Percentiles rank a stretch among this genome's conserved stretches.
Evolutionary conservation across 2,888 invertebrate genomes (phyloP).

Genomic region (Iphiclides podalirius): DNA sequence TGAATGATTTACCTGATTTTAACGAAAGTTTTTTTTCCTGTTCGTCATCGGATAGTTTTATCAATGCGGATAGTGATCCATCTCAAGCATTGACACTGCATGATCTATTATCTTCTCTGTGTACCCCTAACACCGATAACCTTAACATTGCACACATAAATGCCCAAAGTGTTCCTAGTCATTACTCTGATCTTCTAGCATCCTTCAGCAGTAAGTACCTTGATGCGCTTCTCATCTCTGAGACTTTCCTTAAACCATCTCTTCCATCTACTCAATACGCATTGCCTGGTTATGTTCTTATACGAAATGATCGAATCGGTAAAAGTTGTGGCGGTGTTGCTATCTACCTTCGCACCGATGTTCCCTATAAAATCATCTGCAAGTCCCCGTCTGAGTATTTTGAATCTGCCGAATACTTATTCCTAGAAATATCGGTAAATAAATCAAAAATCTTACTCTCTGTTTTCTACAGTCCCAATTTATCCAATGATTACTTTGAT

Average conservation of each 20-base stretch:
- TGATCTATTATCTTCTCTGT: no score
- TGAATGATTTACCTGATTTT: no score
- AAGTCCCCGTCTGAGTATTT: neutral
- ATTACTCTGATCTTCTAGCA: neutral
- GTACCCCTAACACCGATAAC: no score
- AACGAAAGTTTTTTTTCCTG: no score
- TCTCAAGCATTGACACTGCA: no score
- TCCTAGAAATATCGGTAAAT: neutral
- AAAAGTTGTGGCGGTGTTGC: neutral
- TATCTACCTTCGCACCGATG: neutral
- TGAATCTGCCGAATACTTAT: neutral
- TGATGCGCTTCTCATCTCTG: constrained; percentile 1
- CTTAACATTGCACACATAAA: no score
- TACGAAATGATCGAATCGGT: neutral
- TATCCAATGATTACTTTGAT: neutral
- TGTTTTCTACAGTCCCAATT: neutral
- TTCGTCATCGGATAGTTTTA: no score
- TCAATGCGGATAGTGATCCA: no score
- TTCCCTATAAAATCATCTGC: neutral
- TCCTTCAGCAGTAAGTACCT: neutral
- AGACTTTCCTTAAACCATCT: neutral
- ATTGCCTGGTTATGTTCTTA: neutral
- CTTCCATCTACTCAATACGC: neutral
- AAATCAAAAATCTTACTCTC: no score
- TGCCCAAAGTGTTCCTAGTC: neutral